Evolutionary conservation across 1,140 invertebrate genomes (phyloP), one percentile per base, ranked within the genome.

Genomic region (Hydropsyche tenuis): DNA sequence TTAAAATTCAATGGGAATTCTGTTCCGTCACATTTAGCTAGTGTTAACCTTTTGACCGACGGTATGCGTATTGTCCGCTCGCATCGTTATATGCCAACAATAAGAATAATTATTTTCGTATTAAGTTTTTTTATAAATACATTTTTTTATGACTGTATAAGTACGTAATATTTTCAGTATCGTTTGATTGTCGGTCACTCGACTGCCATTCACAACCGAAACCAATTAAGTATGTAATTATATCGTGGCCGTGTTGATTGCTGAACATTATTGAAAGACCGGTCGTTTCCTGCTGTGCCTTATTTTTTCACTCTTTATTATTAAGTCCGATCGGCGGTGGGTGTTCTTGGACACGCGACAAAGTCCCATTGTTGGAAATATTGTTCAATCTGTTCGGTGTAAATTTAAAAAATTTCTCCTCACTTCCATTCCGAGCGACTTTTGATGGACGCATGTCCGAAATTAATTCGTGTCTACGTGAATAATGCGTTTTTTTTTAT

Each of bases 101-200:
- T 60, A 60, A 22, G 18, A 9, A 27, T 60, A 23, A 60, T 60
- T 60, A 60, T 60, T 60, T 60, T 60, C 56, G 23, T 60, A 60
- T 60, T 60, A 60, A 27, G 11, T 60, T 60, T 60, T 60, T 60
- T 60, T 53, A 4, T 9, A 9, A 4, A 9, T 9, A 37, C 30
- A 37, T 9, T 37, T 4, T 53, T 18, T 18, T 18, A 46, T 46
- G 45, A 4, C 14, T 46, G 45, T 53, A 53, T 20, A 9, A 25
- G 18, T 25, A 14, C 22, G 12, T 11, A 60, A 60, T 20, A 25
- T 60, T 60, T 60, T 60, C 23, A 37, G 56, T 60, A 27, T 22
- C 22, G 56, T 22, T 60, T 60, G 51, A 20, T 18, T 9, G 51
- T 60, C 23, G 22, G 23, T 60, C 20, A 20, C 18, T 11, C 23